Evolutionary conservation across 2,113 vertebrate species (phyloP).

Genomic region (Etheostoma cragini): DNA sequence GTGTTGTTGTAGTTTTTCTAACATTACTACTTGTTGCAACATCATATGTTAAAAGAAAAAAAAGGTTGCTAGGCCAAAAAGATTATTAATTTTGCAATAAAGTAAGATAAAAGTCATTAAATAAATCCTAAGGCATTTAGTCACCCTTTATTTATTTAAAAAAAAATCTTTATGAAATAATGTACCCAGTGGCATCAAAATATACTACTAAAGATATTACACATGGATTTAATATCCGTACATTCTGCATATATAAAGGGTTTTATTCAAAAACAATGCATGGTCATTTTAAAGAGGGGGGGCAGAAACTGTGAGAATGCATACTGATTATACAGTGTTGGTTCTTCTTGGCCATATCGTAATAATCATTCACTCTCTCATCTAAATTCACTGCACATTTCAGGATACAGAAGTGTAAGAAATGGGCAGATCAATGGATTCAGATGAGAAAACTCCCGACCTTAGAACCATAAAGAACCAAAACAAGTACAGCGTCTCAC

Average conservation of each 20-base stretch:
- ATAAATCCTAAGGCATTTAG: not conserved
- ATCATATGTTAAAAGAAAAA: too few species aligned
- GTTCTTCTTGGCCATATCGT: slow-evolving; percentile 2
- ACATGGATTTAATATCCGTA: not conserved
- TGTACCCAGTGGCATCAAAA: not conserved
- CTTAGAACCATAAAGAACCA: not conserved
- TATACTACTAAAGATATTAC: not conserved
- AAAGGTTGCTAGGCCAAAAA: too few species aligned
- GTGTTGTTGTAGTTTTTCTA: too few species aligned
- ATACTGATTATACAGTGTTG: slow-evolving; percentile 2
- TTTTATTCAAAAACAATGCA: not conserved
- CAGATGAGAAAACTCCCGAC: not conserved
- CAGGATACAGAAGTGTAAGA: slow-evolving; percentile 22
- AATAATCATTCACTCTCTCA: slow-evolving; percentile 8
- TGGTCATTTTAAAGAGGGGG: not conserved
- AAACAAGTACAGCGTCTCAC: not conserved
- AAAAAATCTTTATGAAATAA: not conserved
- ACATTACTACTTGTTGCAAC: too few species aligned
- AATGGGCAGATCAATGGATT: not conserved
- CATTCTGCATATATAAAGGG: not conserved
- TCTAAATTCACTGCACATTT: slow-evolving; percentile 31
- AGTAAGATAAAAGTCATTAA: not conserved
- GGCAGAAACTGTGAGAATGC: not conserved
- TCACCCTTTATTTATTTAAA: not conserved
- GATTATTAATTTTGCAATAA: too few species aligned